phyloP scores from a whole-genome alignment of 2,113 vertebrate species.

The Ictalurus punctatus region DNA sequence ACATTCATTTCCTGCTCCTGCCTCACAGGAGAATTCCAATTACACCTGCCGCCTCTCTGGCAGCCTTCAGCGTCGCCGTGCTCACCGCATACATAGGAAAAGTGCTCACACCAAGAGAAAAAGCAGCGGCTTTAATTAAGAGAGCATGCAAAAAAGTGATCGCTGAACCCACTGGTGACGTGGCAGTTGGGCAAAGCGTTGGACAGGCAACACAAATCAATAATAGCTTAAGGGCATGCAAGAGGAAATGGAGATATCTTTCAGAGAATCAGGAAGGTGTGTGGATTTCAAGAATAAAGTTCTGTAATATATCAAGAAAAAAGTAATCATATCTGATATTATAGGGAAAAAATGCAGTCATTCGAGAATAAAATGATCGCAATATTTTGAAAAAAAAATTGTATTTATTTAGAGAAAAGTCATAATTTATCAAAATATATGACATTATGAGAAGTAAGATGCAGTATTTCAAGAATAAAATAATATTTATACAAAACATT shows the following conservation, averaged over 20 bases:
- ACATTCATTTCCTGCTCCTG: constrained; percentile 61
- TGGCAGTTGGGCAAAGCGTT: constrained; percentile 5
- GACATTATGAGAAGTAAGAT: no score
- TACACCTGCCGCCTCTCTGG: constrained; percentile 51
- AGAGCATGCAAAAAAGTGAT: constrained; percentile 45
- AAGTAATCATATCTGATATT: neutral
- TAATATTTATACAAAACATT: no score
- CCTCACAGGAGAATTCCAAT: constrained; percentile 60
- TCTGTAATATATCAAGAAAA: neutral
- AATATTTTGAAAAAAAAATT: neutral
- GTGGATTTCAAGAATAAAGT: neutral
- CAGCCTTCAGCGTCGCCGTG: constrained; percentile 24
- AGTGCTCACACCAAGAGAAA: constrained; percentile 41
- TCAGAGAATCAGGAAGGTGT: neutral
- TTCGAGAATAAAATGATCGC: no score
- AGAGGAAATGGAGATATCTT: constrained; percentile 11
- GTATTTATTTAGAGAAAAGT: no score
- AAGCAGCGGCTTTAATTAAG: constrained; percentile 51
- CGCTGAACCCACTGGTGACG: constrained; percentile 34
- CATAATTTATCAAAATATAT: no score
- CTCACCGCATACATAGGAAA: constrained; percentile 41
- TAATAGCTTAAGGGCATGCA: constrained; percentile 14
- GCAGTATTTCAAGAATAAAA: no score
- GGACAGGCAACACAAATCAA: constrained; percentile 33
- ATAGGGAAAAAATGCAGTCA: neutral